Base-by-base conservation (phyloP, 2,888 invertebrate species). In the Dione juno region DNA sequence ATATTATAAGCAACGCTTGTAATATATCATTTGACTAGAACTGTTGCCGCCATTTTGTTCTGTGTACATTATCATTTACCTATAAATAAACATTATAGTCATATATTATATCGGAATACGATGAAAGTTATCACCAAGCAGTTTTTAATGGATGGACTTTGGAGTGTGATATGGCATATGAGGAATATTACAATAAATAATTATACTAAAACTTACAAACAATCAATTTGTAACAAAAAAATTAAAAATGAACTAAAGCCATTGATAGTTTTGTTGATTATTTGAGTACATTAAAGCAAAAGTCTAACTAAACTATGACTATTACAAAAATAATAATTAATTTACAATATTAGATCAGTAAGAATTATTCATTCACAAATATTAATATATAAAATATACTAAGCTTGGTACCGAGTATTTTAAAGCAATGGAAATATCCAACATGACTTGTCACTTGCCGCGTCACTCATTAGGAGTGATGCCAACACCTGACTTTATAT, bases 401-500 rank as follows among this genome's bases (percentile, higher is more conserved):
- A n/a, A 45, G 43, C 28, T 61, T 28, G 45, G 48, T 28, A 5
- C 28, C 2, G 28, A 28, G 28, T 54, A 64, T 63, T 48, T 10
- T 35, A 41, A 57, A 67, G 65, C 50, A 52, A 57, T 68, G 67
- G 68, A 73, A 66, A 68, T 59, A 61, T 69, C 57, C 52, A 21
- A 14, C 21, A 58, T 66, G 37, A 50, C 61, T 68, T 48, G 64
- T 48, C 28, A 63, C 57, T 16, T 41, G 54, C 35, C 48, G 50
- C 71, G 70, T 71, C 73, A 71, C 52, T 67, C 68, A 48, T 50
- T 50, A 70, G 66, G 68, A 73, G 50, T 40, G 21, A 57, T 71
- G 73, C 73, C 73, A 73, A 71, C 65, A 61, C 61, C 58, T 69
- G 50, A 21, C 54, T 59, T 68, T 70, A 52, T 67, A 66, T 70